phyloP scores from a whole-genome alignment of 2,888 invertebrate genomes.

The Chrysolina haemoptera region DNA sequence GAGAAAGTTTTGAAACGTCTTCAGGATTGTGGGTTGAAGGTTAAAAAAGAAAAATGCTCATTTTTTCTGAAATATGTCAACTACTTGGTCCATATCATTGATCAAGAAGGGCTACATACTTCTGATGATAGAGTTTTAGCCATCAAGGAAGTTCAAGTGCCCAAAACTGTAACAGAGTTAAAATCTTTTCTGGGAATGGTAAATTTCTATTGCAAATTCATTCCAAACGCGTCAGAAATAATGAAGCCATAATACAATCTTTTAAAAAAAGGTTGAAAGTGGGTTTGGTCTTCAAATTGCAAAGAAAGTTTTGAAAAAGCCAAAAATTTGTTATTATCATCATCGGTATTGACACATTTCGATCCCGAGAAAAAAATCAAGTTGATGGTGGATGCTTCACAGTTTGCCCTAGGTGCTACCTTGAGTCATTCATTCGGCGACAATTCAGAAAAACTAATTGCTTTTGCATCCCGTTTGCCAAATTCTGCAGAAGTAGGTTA shows the following conservation, averaged over 20 bases:
- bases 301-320: constrained; percentile 9
- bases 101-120: constrained; percentile 28
- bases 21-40: constrained; percentile 20
- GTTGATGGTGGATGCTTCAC: background rate
- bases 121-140: constrained; percentile 18
- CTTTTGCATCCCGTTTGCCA: background rate
- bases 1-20: constrained; percentile 28
- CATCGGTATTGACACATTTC: constrained; percentile 8
- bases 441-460: constrained; percentile 7
- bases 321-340: constrained; percentile 3
- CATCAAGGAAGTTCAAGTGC: constrained; percentile 7
- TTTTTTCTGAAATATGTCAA: constrained; percentile 20
- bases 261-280: background rate
- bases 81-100: background rate
- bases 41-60: constrained; percentile 14
- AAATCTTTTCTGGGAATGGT: constrained; percentile 21
- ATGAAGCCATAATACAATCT: background rate
- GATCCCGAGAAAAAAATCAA: constrained; percentile 2
- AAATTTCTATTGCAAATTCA: constrained; percentile 16
- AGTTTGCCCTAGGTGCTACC: background rate
- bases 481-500: constrained; percentile 25
- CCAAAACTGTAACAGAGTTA: constrained; percentile 19
- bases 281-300: constrained; percentile 4
- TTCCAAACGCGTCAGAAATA: constrained; percentile 9
- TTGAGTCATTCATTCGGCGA: constrained; percentile 2